Percentiles rank a stretch among this genome's conserved stretches.
These are phyloP conservation scores for Sminthurinus aureus DNA, from an alignment of 2,888 invertebrate species.

Conservation along the genomic window DNA sequence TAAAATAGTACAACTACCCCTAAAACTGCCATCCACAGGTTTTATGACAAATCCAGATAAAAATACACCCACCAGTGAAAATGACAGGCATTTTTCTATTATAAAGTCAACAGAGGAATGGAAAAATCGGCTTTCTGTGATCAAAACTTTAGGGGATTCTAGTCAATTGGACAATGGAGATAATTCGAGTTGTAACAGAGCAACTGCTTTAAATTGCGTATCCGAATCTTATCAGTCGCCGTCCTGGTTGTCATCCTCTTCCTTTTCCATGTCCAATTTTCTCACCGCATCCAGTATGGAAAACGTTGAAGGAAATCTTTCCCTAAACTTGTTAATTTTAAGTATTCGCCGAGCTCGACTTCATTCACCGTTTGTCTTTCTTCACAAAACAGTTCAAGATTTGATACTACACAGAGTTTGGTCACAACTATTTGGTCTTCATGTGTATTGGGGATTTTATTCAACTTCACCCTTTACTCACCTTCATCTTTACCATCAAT, in stretches of 20 bases:
- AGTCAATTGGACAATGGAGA: no score
- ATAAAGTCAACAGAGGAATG: background rate
- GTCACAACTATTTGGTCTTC: constrained; percentile 56
- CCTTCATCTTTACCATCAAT: background rate
- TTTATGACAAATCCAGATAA: no score
- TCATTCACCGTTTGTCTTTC: constrained; percentile 56
- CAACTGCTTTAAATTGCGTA: no score
- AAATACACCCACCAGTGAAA: no score
- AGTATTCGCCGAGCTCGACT: constrained; percentile 55
- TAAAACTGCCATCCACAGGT: no score
- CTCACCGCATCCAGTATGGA: no score
- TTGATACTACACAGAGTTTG: constrained; percentile 47
- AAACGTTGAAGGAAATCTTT: constrained; percentile 50
- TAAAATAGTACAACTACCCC: no score
- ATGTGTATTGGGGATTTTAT: constrained; percentile 45
- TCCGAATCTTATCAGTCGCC: background rate
- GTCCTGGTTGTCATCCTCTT: constrained; percentile 3
- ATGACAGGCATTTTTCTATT: no score
- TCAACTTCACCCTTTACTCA: constrained; percentile 12
- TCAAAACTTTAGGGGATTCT: background rate
- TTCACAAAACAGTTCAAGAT: constrained; percentile 53
- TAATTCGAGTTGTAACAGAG: no score
- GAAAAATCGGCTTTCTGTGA: background rate
- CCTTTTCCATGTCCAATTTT: no score
- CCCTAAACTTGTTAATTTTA: constrained; percentile 55